phyloP scores from a whole-genome alignment of 92 coral and sea anemone species.

The Nematostella vectensis region DNA sequence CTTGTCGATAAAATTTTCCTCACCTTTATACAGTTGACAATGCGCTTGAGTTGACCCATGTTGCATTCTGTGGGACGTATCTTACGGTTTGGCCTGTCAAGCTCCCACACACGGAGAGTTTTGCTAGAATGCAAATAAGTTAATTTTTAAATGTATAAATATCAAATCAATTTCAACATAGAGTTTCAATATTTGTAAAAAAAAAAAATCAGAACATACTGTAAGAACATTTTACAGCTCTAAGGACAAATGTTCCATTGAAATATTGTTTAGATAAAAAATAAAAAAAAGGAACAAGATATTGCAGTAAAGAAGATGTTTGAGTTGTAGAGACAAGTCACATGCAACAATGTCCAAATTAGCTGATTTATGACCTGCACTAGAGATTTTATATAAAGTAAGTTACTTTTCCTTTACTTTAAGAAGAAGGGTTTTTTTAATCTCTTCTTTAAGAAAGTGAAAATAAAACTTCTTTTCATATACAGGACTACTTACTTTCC shows the following conservation, averaged over 20 bases:
- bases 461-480: too few species aligned
- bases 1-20: not conserved
- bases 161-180: too few species aligned
- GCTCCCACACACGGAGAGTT: constrained; percentile 90
- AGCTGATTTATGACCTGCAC: too few species aligned
- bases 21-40: constrained; percentile 90
- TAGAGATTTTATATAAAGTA: too few species aligned
- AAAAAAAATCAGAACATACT: not conserved
- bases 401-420: too few species aligned
- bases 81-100: constrained; percentile 80
- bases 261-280: too few species aligned
- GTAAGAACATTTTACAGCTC: not conserved
- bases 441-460: not conserved
- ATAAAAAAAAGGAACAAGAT: too few species aligned
- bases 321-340: too few species aligned
- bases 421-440: not conserved
- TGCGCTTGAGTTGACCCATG: constrained; percentile 90
- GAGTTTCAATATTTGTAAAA: too few species aligned
- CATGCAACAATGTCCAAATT: too few species aligned
- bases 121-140: constrained; percentile 30
- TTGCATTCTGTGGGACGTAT: constrained; percentile 81
- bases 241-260: too few species aligned
- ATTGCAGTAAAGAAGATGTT: too few species aligned
- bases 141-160: not conserved
- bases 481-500: constrained; percentile 69